A percentile compares a stretch with the other conserved stretches of the same genome.
Conservation (phyloP, 2,888 invertebrate genomes). For the Hirtodrosophila confusa region DNA sequence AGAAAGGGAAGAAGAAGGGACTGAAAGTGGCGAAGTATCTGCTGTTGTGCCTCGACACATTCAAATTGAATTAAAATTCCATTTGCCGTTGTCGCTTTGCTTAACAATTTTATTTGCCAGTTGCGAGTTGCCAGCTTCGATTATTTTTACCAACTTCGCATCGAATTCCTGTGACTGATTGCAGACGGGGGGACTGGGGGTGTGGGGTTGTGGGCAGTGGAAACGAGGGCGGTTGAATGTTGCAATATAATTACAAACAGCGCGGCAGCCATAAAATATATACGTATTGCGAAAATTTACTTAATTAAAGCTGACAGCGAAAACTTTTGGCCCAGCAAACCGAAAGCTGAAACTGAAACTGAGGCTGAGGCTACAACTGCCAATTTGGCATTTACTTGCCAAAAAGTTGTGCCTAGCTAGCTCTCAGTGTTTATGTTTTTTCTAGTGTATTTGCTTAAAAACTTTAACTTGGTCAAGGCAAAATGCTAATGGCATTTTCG, state of each 20-base stretch:
- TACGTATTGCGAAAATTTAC: constrained; percentile 27
- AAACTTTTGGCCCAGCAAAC: constrained; percentile 22
- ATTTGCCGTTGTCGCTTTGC: constrained; percentile 73
- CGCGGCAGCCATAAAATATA: constrained; percentile 37
- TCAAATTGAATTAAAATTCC: constrained; percentile 78
- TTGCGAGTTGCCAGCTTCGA: constrained; percentile 36
- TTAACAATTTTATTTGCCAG: constrained; percentile 64
- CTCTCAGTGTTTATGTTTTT: constrained; percentile 38
- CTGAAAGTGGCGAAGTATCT: not conserved
- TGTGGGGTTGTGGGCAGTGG: too few species aligned
- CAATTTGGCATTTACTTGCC: constrained; percentile 37
- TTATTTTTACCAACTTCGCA: constrained; percentile 44
- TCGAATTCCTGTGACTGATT: constrained; percentile 49
- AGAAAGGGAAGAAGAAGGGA: not conserved
- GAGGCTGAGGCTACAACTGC: constrained; percentile 27
- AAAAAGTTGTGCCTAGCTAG: constrained; percentile 31
- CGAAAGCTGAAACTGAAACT: too few species aligned
- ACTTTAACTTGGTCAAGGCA: constrained; percentile 60
- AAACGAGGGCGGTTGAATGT: constrained; percentile 20
- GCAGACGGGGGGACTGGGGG: constrained; percentile 2
- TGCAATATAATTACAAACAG: constrained; percentile 53
- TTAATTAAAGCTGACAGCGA: constrained; percentile 51
- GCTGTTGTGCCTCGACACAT: constrained; percentile 37
- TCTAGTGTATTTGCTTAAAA: constrained; percentile 41
- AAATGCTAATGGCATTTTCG: constrained; percentile 62